phyloP scores from a whole-genome alignment of 2,113 vertebrate genomes.

The Danio rerio region DNA sequence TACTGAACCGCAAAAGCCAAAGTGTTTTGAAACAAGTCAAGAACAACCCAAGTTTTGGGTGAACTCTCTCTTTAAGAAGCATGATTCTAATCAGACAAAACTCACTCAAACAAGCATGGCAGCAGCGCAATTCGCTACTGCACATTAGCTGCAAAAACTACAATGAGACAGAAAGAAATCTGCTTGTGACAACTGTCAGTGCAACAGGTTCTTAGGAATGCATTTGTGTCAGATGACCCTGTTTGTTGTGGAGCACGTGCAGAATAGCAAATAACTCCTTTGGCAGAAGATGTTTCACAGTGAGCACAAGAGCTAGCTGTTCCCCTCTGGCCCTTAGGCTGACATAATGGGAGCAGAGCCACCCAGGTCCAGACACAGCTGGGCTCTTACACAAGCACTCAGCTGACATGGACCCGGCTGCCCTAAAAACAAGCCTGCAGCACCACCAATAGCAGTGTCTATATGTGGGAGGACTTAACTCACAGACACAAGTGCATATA shows the following conservation, averaged over 20 bases:
- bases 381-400: constrained; percentile 49
- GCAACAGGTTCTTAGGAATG: not conserved
- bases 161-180: not conserved
- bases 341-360: constrained; percentile 50
- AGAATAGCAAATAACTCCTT: constrained; percentile 17
- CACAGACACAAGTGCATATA: constrained; percentile 60
- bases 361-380: constrained; percentile 47
- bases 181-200: not conserved
- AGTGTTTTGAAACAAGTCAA: too few relatives aligned
- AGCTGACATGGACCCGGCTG: constrained; percentile 40
- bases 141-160: not conserved
- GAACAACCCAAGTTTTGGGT: too few relatives aligned
- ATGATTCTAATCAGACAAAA: not conserved
- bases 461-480: constrained; percentile 33
- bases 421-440: constrained; percentile 36
- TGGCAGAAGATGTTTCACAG: constrained; percentile 7
- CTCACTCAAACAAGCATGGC: not conserved
- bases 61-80: not conserved
- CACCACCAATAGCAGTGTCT: constrained; percentile 29
- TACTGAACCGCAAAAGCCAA: too few relatives aligned
- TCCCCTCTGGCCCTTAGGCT: constrained; percentile 36
- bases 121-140: not conserved
- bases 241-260: too few relatives aligned
- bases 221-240: not conserved
- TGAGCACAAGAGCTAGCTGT: constrained; percentile 34